Evolutionary conservation across 2,797 vertebrate genomes (phyloP).

Genomic region (Ficedula albicollis): DNA sequence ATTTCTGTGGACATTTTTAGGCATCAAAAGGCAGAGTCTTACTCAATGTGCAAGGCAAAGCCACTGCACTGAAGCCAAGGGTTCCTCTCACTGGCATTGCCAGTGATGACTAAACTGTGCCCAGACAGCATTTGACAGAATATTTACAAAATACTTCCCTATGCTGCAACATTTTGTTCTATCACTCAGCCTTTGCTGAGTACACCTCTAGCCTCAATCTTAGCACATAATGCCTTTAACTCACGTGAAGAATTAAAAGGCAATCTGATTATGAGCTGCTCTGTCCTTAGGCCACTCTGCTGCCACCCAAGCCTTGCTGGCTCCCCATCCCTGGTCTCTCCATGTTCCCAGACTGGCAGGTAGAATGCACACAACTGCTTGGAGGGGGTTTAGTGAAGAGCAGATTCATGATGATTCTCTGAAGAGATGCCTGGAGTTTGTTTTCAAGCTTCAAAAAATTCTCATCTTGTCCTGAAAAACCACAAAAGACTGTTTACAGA

Average conservation of each 20-base stretch:
- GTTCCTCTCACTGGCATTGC: neutral
- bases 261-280: neutral
- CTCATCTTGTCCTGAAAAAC: conserved; percentile 10
- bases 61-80: neutral
- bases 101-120: neutral
- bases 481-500: conserved; percentile 1
- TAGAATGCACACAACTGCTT: neutral
- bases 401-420: neutral
- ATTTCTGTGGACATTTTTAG: neutral
- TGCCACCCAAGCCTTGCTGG: neutral
- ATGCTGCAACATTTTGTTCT: neutral
- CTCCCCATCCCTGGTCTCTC: neutral
- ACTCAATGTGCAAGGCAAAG: neutral
- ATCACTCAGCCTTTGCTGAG: neutral
- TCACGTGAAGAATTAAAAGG: neutral
- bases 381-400: neutral
- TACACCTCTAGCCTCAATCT: neutral
- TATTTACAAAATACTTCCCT: neutral
- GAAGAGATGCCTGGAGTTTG: neutral
- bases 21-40: neutral
- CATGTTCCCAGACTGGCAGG: neutral
- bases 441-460: conserved; percentile 34
- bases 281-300: neutral
- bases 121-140: neutral
- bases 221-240: neutral